phyloP scores from a whole-genome alignment of 2,113 vertebrate genomes.

The Odontophorus gujanensis region DNA sequence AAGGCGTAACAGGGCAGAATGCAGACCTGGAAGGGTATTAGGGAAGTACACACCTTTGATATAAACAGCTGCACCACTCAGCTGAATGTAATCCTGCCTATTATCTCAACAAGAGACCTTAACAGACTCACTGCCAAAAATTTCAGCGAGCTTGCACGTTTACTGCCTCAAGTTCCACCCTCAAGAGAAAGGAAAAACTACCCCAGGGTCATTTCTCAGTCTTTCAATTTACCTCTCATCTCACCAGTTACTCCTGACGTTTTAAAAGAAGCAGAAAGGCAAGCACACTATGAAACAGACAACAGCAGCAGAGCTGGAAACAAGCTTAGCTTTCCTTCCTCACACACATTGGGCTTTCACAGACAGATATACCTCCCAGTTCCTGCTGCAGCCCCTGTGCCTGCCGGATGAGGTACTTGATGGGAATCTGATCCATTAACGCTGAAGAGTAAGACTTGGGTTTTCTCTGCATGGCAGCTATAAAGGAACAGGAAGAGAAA shows the following conservation, averaged over 20 bases:
- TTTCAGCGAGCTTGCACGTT: rapidly evolving
- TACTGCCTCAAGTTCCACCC: neutral
- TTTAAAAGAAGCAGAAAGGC: neutral
- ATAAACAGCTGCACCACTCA: neutral
- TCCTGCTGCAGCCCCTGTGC: conserved; percentile 96
- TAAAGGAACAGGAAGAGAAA: conserved; percentile 21
- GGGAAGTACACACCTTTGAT: neutral
- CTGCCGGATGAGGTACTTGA: conserved; percentile 96
- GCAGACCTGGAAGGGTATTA: conserved; percentile 82
- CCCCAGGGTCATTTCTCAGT: neutral
- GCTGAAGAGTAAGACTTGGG: conserved; percentile 96
- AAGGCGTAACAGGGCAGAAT: conserved; percentile 93
- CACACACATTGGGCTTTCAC: rapidly evolving
- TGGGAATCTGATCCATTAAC: conserved; percentile 98
- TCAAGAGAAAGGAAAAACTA: neutral
- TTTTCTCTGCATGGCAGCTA: conserved; percentile 95
- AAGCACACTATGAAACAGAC: neutral
- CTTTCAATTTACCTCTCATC: neutral
- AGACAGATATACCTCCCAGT: conserved; percentile 85
- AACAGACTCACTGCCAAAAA: neutral
- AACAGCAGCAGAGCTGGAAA: neutral
- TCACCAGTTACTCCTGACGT: neutral
- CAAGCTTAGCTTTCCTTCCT: neutral
- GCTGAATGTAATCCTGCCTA: neutral
- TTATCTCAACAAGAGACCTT: neutral